phyloP scores from a whole-genome alignment of 2,113 vertebrate genomes.

The Talpa occidentalis region DNA sequence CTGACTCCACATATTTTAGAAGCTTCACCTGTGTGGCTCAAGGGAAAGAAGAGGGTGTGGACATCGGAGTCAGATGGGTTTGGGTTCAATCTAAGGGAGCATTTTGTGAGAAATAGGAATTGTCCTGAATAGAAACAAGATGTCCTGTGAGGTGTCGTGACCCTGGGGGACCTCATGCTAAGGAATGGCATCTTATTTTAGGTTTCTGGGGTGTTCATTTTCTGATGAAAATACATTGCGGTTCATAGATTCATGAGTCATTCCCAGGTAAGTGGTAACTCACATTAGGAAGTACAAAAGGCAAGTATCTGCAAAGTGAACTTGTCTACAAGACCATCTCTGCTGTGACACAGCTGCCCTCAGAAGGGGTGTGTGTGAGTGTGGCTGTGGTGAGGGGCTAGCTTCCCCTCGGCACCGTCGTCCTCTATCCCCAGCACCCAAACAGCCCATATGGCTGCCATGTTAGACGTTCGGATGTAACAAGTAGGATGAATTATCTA shows the following conservation, averaged over 20 bases:
- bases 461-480: not conserved
- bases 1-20: not conserved
- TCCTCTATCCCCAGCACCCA: not conserved
- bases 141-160: not conserved
- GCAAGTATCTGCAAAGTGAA: not conserved
- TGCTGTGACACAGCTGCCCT: not conserved
- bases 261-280: not conserved
- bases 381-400: not conserved
- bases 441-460: not conserved
- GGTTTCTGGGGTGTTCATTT: not conserved
- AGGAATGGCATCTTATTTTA: not conserved
- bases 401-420: not conserved
- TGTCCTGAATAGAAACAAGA: not conserved
- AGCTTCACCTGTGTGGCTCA: not conserved
- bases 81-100: not conserved
- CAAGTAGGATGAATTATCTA: not conserved
- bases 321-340: not conserved
- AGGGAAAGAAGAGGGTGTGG: not conserved
- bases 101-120: not conserved
- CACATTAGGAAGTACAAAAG: not conserved
- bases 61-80: not conserved
- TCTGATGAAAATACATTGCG: not conserved
- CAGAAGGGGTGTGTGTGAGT: not conserved
- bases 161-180: not conserved
- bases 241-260: not conserved